These are phyloP conservation scores for Falco peregrinus DNA, from an alignment of 2,797 vertebrate species.

Conservation along the genomic window DNA sequence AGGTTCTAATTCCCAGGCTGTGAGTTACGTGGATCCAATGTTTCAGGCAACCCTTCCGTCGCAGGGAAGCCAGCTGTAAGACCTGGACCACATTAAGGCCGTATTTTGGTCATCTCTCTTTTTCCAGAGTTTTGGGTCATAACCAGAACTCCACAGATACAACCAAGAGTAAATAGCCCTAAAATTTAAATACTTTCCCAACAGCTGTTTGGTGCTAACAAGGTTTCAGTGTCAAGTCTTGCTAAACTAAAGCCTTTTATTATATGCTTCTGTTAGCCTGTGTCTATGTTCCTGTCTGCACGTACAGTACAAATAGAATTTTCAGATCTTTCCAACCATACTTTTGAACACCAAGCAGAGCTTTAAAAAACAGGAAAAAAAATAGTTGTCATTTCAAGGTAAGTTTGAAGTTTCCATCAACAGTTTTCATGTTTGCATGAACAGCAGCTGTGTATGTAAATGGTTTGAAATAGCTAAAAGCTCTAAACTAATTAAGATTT, in stretches of 20 bases:
- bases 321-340: constrained; percentile 43
- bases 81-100: background rate
- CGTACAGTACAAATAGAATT: constrained; percentile 46
- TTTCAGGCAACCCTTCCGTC: background rate
- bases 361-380: constrained; percentile 9
- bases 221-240: background rate
- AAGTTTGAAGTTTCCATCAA: constrained; percentile 71
- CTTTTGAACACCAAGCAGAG: constrained; percentile 23
- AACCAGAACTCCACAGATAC: background rate
- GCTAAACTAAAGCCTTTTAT: constrained; percentile 31
- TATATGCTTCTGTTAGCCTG: background rate
- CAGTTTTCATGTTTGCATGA: constrained; percentile 64
- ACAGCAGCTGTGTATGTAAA: constrained; percentile 66
- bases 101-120: background rate
- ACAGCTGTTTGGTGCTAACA: constrained; percentile 35
- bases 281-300: constrained; percentile 47
- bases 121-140: background rate
- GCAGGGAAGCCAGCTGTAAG: background rate
- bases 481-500: constrained; percentile 74
- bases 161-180: background rate
- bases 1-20: background rate
- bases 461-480: constrained; percentile 65
- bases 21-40: background rate
- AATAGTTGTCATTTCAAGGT: constrained; percentile 44
- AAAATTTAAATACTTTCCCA: background rate